Evolutionary conservation across 2,797 vertebrate species (phyloP).

Genomic region (Tauraco hartlaubi): DNA sequence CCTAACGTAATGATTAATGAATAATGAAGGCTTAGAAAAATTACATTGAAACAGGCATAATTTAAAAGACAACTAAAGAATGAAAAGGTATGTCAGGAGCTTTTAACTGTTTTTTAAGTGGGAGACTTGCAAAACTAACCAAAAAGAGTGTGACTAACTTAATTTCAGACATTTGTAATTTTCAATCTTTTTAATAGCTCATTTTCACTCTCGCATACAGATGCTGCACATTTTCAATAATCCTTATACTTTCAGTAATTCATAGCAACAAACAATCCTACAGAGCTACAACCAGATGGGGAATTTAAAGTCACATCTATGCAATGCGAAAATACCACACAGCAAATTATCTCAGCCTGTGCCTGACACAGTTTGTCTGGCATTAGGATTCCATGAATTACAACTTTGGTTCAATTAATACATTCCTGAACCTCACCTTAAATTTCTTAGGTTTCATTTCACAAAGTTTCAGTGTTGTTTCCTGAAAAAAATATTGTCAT

Average conservation of each 20-base stretch:
- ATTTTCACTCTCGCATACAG: background rate
- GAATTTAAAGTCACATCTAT: background rate
- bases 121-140: conserved; percentile 9
- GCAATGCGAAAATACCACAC: background rate
- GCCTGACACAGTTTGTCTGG: background rate
- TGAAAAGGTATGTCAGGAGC: background rate
- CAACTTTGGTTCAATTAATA: background rate
- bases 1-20: background rate
- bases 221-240: background rate
- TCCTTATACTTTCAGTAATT: background rate
- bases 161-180: conserved; percentile 12
- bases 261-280: background rate
- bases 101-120: background rate
- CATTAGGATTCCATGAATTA: background rate
- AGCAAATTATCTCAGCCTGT: background rate
- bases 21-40: background rate
- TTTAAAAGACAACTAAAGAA: background rate
- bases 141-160: conserved; percentile 11
- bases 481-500: background rate
- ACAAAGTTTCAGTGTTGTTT: background rate
- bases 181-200: background rate
- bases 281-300: background rate
- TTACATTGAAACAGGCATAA: background rate
- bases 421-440: background rate
- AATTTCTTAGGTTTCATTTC: background rate